phyloP scores from a whole-genome alignment of 2,797 vertebrate species.

The Poeciliopsis turneri region DNA sequence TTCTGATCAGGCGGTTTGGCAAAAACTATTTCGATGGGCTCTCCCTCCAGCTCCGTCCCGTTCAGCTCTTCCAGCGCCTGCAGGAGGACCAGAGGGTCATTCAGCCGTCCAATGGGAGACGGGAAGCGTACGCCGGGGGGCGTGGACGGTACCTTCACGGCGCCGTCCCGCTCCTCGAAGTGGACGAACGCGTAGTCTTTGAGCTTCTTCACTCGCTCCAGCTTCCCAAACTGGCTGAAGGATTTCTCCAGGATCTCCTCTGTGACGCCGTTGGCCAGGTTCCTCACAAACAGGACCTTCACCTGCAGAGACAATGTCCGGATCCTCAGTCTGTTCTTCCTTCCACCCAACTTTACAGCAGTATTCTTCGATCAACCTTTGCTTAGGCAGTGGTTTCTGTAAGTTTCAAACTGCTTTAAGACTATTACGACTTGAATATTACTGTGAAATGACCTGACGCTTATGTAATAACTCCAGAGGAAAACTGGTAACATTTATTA shows the following conservation, averaged over 20 bases:
- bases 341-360: not conserved
- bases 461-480: not conserved
- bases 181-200: slow-evolving; percentile 99
- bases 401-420: not conserved
- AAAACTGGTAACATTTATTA: too few relatives aligned
- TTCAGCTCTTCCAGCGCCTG: slow-evolving; percentile 98
- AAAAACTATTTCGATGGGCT: slow-evolving; percentile 98
- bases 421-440: not conserved
- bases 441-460: not conserved
- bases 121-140: not conserved
- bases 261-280: slow-evolving; percentile 95
- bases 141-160: slow-evolving; percentile 88
- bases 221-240: slow-evolving; percentile 96
- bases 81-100: slow-evolving; percentile 43
- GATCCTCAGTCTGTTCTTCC: not conserved
- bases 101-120: not conserved
- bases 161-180: slow-evolving; percentile 96
- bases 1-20: slow-evolving; percentile 99
- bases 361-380: not conserved
- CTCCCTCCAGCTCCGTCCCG: slow-evolving; percentile 96
- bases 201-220: slow-evolving; percentile 98
- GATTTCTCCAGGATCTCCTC: slow-evolving; percentile 98
- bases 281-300: slow-evolving; percentile 97
- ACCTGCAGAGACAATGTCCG: slow-evolving; percentile 71
- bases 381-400: not conserved